These are phyloP conservation scores for Mormyrops attenuatus DNA, from an alignment of 2,797 vertebrate species.

Conservation along the genomic window DNA sequence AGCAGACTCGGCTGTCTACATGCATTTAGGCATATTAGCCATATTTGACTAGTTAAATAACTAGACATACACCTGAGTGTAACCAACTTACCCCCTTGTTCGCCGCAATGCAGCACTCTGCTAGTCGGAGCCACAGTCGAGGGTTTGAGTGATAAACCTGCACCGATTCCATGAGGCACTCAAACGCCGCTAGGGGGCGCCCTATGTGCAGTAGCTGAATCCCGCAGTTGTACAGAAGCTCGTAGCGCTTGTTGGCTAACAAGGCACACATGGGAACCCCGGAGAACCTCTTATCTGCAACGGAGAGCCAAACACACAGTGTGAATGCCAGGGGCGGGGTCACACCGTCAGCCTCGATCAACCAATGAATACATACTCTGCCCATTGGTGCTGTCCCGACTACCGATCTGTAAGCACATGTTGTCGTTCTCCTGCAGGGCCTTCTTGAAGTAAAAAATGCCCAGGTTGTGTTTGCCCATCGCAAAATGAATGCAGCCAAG, in stretches of 20 bases:
- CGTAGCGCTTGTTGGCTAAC: constrained; percentile 90
- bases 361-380: constrained; percentile 63
- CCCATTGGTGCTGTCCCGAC: constrained; percentile 62
- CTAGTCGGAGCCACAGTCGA: constrained; percentile 90
- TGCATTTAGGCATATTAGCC: background rate
- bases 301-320: constrained; percentile 22
- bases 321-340: background rate
- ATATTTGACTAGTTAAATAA: background rate
- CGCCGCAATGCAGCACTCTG: constrained; percentile 95
- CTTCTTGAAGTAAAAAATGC: constrained; percentile 99
- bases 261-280: constrained; percentile 93
- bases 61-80: background rate
- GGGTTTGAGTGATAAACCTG: constrained; percentile 96
- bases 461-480: constrained; percentile 97
- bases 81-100: constrained; percentile 80
- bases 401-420: constrained; percentile 78
- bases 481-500: constrained; percentile 98
- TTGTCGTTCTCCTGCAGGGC: constrained; percentile 95
- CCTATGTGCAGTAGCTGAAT: constrained; percentile 92
- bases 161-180: constrained; percentile 93
- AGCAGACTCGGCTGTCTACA: background rate
- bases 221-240: constrained; percentile 93
- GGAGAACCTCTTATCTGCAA: constrained; percentile 79
- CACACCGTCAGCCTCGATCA: background rate
- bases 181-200: constrained; percentile 88